Evolutionary conservation across 2,797 vertebrate species (phyloP).

Genomic region (Pristis pectinata): DNA sequence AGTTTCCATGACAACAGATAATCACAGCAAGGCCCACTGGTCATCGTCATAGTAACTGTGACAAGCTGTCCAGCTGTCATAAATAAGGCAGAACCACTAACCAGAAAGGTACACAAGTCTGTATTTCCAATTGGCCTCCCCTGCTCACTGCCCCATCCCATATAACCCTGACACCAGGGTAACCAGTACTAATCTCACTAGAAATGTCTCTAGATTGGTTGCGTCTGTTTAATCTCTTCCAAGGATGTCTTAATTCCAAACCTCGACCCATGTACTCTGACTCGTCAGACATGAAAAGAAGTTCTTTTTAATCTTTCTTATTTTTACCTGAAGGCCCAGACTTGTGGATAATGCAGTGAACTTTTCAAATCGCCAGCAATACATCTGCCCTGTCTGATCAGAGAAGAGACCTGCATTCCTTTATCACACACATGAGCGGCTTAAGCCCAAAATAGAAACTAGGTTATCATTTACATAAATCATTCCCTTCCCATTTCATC

Average conservation of each 20-base stretch:
- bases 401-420: neutral
- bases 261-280: neutral
- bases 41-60: slow-evolving; percentile 22
- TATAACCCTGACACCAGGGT: neutral
- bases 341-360: neutral
- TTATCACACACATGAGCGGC: neutral
- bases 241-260: neutral
- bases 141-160: too few species aligned
- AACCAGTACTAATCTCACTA: neutral
- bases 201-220: neutral
- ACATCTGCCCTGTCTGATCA: neutral
- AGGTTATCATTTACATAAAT: neutral
- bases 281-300: neutral
- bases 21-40: slow-evolving; percentile 16
- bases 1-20: slow-evolving; percentile 14
- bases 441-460: neutral
- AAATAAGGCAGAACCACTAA: slow-evolving; percentile 8
- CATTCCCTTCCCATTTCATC: neutral
- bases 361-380: neutral
- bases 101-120: neutral
- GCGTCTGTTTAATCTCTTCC: neutral
- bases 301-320: neutral
- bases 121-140: neutral
- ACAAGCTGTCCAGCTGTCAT: slow-evolving; percentile 12
- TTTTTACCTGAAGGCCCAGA: neutral